A percentile compares a stretch with the other conserved stretches of the same genome.
Evolutionary conservation across 2,113 vertebrate species (phyloP).

Genomic region (Pterocles orientalis): DNA sequence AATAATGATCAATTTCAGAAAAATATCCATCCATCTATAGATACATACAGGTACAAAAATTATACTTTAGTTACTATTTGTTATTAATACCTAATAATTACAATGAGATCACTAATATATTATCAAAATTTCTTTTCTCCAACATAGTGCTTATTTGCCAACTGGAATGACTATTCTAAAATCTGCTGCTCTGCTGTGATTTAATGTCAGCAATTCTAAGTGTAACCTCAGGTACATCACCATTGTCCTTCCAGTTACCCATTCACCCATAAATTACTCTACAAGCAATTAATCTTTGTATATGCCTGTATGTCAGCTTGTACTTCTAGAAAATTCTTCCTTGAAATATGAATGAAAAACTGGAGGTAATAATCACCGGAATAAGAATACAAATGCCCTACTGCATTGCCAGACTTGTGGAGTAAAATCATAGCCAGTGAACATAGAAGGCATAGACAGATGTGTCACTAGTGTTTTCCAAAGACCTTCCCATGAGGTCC

Average conservation of each 20-base stretch:
- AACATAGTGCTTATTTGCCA: neutral
- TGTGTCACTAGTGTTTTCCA: neutral
- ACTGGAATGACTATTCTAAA: neutral
- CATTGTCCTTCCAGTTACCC: neutral
- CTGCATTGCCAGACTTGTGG: neutral
- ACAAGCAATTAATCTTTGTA: neutral
- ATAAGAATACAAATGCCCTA: neutral
- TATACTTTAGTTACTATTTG: neutral
- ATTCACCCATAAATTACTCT: neutral
- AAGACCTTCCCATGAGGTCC: neutral
- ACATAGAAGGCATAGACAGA: neutral
- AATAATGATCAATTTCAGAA: neutral
- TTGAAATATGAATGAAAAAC: neutral
- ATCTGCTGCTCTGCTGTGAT: neutral
- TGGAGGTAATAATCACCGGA: neutral
- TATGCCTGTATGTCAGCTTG: neutral
- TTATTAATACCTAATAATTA: neutral
- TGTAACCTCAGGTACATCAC: neutral
- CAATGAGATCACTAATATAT: neutral
- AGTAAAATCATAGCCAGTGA: neutral
- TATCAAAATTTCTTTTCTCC: neutral
- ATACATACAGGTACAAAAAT: neutral
- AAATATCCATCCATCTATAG: neutral
- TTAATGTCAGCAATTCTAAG: neutral
- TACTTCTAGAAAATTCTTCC: neutral